Percentiles rank a stretch among this genome's conserved stretches.
Evolutionary conservation across 2,113 vertebrate genomes (phyloP).

Genomic region (Rhadina sibilatrix): DNA sequence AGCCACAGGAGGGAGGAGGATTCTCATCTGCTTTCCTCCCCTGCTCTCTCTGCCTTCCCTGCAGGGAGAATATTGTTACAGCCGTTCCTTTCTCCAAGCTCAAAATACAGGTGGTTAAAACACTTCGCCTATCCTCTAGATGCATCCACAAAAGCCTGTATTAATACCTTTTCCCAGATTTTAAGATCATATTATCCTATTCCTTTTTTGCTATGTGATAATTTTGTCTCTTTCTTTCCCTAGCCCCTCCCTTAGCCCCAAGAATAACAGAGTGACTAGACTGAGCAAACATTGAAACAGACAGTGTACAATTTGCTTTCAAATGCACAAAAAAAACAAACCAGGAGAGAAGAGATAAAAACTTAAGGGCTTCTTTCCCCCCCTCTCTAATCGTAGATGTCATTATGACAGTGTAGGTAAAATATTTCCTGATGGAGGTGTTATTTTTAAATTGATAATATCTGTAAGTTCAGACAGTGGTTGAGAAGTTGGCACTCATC

Average conservation of each 20-base stretch:
- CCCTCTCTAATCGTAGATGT: neutral
- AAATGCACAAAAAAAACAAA: neutral
- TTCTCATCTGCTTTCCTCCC: neutral
- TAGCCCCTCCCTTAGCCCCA: neutral
- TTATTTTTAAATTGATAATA: neutral
- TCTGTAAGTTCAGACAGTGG: neutral
- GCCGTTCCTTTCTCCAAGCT: neutral
- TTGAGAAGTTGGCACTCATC: neutral
- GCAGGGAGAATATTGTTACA: neutral
- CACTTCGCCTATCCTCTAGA: neutral
- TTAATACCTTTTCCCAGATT: neutral
- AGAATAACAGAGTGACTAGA: neutral
- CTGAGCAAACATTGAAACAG: neutral
- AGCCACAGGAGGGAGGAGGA: neutral
- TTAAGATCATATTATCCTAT: neutral
- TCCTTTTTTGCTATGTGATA: neutral
- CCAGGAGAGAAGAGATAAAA: neutral
- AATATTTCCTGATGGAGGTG: neutral
- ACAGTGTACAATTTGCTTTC: neutral
- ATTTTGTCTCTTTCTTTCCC: neutral
- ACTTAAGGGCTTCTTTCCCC: neutral
- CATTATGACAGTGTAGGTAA: neutral
- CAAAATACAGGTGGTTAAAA: neutral
- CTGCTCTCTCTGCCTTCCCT: neutral
- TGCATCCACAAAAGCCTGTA: neutral